A percentile compares a stretch with the other conserved stretches of the same genome.
Conservation (phyloP, 2,113 vertebrate genomes). For the Columba janthina region DNA sequence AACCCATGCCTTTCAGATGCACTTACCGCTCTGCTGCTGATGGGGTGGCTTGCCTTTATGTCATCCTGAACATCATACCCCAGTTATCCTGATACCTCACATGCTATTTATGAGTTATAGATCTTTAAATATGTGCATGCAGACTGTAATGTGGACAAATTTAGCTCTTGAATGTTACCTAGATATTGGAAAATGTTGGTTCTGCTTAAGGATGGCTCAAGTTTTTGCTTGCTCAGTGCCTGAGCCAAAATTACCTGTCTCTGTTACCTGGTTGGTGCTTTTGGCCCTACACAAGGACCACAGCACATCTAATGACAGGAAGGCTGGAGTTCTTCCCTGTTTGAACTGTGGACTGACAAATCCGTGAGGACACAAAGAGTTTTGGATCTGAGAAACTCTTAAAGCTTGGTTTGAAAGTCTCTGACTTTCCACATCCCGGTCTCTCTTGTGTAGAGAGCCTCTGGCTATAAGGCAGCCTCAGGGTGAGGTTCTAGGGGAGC, state of each 20-base stretch:
- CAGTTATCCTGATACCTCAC: not conserved
- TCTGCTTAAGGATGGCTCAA: not conserved
- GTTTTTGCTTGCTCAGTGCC: not conserved
- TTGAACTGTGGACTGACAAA: not conserved
- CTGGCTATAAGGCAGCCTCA: not conserved
- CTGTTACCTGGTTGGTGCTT: not conserved
- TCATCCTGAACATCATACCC: not conserved
- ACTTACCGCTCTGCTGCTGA: accelerated
- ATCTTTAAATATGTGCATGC: too few species aligned
- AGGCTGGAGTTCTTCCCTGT: not conserved
- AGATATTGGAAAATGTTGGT: not conserved
- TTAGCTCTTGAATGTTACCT: not conserved
- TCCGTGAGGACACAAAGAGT: not conserved
- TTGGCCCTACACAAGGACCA: not conserved
- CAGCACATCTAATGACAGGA: not conserved
- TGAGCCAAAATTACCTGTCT: not conserved
- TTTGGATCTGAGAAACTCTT: not conserved
- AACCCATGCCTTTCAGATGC: not conserved
- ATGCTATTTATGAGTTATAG: not conserved
- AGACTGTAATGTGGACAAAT: not conserved
- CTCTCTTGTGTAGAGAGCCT: not conserved
- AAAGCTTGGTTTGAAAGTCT: not conserved
- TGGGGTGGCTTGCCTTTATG: not conserved
- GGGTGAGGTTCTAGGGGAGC: not conserved
- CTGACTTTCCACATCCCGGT: not conserved